Base-by-base conservation (phyloP, 2,797 vertebrate genomes). In the Muscicapa striata region DNA sequence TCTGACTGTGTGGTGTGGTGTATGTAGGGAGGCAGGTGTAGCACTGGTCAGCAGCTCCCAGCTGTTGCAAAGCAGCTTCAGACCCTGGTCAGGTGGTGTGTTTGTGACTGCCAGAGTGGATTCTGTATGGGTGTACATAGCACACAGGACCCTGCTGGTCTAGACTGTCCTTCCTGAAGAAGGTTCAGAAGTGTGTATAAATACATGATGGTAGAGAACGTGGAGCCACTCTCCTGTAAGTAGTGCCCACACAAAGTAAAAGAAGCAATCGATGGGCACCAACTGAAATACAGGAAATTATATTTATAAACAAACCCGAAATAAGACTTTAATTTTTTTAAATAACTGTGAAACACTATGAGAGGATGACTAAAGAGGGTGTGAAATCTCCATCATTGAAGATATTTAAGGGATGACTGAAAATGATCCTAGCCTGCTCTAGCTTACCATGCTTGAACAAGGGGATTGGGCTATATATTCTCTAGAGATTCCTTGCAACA, bases 381-480 rank as follows among this genome's bases (percentile, higher is more conserved):
- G 11, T 5, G 6, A 49, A 81, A 30, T 59, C 7, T 74, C 20
- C 26, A 54, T 48, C 15, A 26, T 1, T n/a, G 10, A 30, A 45
- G 23, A 26, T 6, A 30, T 23, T 75, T 77, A 84, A 64, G 15
- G 15, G 11, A 45, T 40, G 7, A 55, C 36, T 45, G 24, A 66
- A 70, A n/a, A 34, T 45, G 9, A 11, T 54, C 34, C 20, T 43
- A 21, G 63, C 6, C 16, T 34, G 5, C 4, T 68, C 19, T 36
- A 19, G 16, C 9, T 58, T 26, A 15, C 41, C 0, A 0, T 36
- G 26, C 18, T 63, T 63, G 32, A 78, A 22, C 34, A 13, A 63
- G 7, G 6, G 24, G 2, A 1, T 54, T 62, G 11, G 6, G 55
- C 6, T 48, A 40, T 11, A 5, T 40, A 13, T 62, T 34, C 21